Evolutionary conservation across 2,797 vertebrate genomes (phyloP).

Genomic region (Sebastes nivosus): DNA sequence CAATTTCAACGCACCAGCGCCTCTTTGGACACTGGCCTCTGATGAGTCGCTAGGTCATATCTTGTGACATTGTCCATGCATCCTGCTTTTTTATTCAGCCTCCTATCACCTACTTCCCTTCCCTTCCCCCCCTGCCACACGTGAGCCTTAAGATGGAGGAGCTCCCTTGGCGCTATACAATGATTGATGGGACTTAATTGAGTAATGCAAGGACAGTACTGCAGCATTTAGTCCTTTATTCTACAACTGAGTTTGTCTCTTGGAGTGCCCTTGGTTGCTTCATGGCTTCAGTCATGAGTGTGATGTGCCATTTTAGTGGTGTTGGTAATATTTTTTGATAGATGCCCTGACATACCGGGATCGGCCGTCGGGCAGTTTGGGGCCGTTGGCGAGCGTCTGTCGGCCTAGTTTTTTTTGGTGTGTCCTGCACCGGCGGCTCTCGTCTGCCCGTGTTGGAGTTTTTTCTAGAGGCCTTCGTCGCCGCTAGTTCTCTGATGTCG

Average conservation of each 20-base stretch:
- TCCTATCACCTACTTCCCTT: slow-evolving; percentile 21
- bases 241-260: slow-evolving; percentile 16
- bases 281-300: slow-evolving; percentile 23
- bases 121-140: slow-evolving; percentile 16
- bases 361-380: too few relatives aligned
- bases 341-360: neutral
- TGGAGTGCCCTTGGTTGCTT: slow-evolving; percentile 47
- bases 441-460: too few relatives aligned
- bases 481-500: too few relatives aligned
- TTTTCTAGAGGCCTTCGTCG: too few relatives aligned
- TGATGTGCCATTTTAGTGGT: slow-evolving; percentile 33
- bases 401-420: too few relatives aligned
- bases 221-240: slow-evolving; percentile 56
- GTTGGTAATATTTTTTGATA: slow-evolving; percentile 46
- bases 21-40: slow-evolving; percentile 64
- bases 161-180: slow-evolving; percentile 42
- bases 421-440: too few relatives aligned
- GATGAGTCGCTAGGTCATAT: slow-evolving; percentile 63
- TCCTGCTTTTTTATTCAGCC: slow-evolving; percentile 48
- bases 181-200: slow-evolving; percentile 79
- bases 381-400: too few relatives aligned
- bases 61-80: slow-evolving; percentile 60
- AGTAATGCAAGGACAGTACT: slow-evolving; percentile 65
- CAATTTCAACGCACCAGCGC: slow-evolving; percentile 75
- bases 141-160: slow-evolving; percentile 59